These are phyloP conservation scores for Enteromius thamalakanensis DNA, from an alignment of 2,797 vertebrate genomes.

Conservation along the genomic window DNA sequence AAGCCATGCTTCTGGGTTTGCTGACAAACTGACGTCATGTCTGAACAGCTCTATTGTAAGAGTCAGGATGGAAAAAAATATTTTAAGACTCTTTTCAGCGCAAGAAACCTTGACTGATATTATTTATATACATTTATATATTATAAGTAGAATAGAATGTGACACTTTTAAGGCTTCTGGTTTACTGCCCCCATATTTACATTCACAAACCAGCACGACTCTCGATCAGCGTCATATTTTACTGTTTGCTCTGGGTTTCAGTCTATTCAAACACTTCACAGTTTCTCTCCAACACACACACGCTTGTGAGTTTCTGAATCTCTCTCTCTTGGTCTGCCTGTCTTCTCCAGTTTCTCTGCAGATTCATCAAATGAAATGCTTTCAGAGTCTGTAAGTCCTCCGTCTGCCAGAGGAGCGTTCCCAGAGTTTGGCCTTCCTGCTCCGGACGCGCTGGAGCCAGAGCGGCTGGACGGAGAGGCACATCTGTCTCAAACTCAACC, in stretches of 20 bases:
- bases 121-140: too few relatives aligned
- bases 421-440: slow-evolving; percentile 27
- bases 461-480: slow-evolving; percentile 6
- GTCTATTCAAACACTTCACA: background rate
- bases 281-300: background rate
- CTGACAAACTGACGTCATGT: background rate
- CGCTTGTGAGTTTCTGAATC: background rate
- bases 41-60: slow-evolving; percentile 5
- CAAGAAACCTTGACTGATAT: background rate
- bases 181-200: background rate
- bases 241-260: background rate
- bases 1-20: background rate
- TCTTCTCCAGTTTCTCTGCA: slow-evolving; percentile 6
- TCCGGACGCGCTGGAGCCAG: slow-evolving; percentile 37
- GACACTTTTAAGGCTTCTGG: background rate
- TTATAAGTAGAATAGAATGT: background rate
- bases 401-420: slow-evolving; percentile 18
- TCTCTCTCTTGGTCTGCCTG: background rate
- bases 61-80: background rate
- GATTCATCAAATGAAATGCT: slow-evolving; percentile 35
- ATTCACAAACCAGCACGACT: slow-evolving; percentile 2
- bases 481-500: slow-evolving; percentile 30
- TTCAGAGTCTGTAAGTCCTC: slow-evolving; percentile 6
- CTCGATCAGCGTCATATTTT: background rate
- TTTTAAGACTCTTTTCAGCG: background rate